Base-by-base conservation (phyloP, 2,113 vertebrate species). In the Jacana jacana region DNA sequence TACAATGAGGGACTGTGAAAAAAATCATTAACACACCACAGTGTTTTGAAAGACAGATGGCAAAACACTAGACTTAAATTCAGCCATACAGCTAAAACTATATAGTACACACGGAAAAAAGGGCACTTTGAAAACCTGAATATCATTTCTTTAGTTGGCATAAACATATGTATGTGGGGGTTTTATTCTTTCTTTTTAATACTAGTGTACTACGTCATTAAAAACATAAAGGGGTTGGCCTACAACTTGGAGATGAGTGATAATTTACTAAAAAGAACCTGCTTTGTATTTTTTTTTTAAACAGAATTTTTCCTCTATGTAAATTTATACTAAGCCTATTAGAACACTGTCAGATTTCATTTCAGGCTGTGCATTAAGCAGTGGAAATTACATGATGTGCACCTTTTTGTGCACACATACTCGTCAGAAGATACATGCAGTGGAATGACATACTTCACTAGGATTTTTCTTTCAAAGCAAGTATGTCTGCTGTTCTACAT, bases 31-130 rank as follows among this genome's bases (percentile, higher is more conserved):
- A 66, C 76, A 85, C 31, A 79, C 46, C 49, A 83, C 23, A 73
- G 31, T 51, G 27, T 70, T 81, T 84, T 78, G 63, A 90, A 96
- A 91, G 89, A 94, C 95, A 97, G 94, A 97, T 94, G 94, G 89
- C 42, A 64, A 60, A 93, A 93, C 33, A 51, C 31, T 33, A 81
- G 54, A 69, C 37, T 79, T 88, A 82, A 89, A 93, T 68, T 86
- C 84, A 93, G 25, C 8, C 58, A 88, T 52, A 30, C n/a, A 91
- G 70, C 63, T 61, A 55, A 76, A 89, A 91, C 58, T 16, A 66
- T 65, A 44, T 9, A 93, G 11, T 58, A 80, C 13, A 30, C 5
- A 7, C 4, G 39, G 13, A 3, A 4, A n/a, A 86, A 78, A 72
- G 5, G 27, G 7, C 7, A 42, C 11, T 91, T 91, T 42, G 12